Base-by-base conservation (phyloP, 2,888 invertebrate genomes). In the Himalopsyche japonica region DNA sequence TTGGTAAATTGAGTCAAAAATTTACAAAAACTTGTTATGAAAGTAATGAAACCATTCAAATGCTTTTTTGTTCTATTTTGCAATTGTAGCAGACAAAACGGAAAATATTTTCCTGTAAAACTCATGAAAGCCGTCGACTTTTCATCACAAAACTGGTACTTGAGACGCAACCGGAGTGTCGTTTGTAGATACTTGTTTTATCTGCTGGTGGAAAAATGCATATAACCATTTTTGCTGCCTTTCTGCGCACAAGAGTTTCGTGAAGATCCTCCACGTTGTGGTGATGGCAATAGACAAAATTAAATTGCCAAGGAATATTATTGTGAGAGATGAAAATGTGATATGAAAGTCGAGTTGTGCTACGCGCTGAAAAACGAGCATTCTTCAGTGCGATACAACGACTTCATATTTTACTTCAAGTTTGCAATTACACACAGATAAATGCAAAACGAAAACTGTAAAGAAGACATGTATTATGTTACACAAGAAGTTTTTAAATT, bases 91-190 rank as follows among this genome's bases (percentile, higher is more conserved):
- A 57, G 10, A 57, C 57, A 57, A 57, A 43, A 43, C n/a, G 34
- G 43, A 32, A n/a, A 77, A 32, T 77, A 34, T 77, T 20, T 34
- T 24, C 20, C 43, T n/a, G 78, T 78, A 34, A 78, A 78, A 37
- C 24, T 43, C 57, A 24, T 78, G 34, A 78, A 78, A 43, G 78
- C 78, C 43, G 78, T 78, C 37, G 79, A 79, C 48, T 48, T 20
- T 81, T 57, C 34, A 64, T 81, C 37, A 48, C 32, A 81, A 64
- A 30, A 76, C 76, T n/a, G 37, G 43, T 76, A 32, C 82, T 82
- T 43, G 82, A 82, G 82, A 82, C 82, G 76, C 76, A 77, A 76
- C 27, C 43, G 47, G 76, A 82, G 82, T 82, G 82, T 82, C 47
- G 27, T 77, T 15, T n/a, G 43, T 43, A 43, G 57, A 7, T 57